These are phyloP conservation scores for Dendropsophus ebraccatus DNA, from an alignment of 2,113 vertebrate genomes.

Conservation along the genomic window DNA sequence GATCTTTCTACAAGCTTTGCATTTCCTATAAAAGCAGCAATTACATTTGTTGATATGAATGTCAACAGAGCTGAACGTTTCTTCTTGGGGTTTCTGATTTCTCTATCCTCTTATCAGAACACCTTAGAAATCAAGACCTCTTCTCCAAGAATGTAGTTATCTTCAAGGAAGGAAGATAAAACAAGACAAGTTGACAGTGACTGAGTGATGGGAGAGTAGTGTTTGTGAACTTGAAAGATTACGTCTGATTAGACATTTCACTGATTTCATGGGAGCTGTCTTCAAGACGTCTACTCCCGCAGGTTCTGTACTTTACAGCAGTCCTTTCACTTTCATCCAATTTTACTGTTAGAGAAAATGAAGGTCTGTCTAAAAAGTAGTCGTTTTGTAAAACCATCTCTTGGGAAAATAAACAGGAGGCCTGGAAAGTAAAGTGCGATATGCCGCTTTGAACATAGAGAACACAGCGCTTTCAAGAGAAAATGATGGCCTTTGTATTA, in stretches of 20 bases:
- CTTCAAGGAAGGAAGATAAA: conserved; percentile 43
- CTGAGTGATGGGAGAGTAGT: conserved; percentile 32
- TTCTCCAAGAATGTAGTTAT: conserved; percentile 48
- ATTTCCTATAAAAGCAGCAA: not conserved
- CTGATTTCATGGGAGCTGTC: not conserved
- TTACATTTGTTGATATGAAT: conserved; percentile 4
- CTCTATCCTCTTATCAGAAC: conserved; percentile 29
- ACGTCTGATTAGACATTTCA: not conserved
- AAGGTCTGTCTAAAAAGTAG: not conserved
- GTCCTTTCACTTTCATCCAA: not conserved
- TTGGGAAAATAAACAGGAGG: not conserved
- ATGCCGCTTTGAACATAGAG: not conserved
- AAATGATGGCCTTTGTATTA: not conserved
- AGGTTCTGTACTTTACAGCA: not conserved
- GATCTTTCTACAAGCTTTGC: not conserved
- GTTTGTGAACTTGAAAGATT: conserved; percentile 45
- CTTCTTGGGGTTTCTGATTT: not conserved
- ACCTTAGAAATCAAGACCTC: conserved; percentile 21
- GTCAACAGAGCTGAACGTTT: not conserved
- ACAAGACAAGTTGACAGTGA: conserved; percentile 40
- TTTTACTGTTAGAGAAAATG: not conserved
- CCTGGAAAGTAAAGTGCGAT: not conserved
- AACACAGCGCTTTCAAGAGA: not conserved
- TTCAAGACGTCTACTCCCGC: not conserved
- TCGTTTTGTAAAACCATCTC: not conserved